A percentile compares a stretch with the other conserved stretches of the same genome.
phyloP scores from a whole-genome alignment of 2,113 vertebrate genomes.

The Nothoprocta pentlandii region DNA sequence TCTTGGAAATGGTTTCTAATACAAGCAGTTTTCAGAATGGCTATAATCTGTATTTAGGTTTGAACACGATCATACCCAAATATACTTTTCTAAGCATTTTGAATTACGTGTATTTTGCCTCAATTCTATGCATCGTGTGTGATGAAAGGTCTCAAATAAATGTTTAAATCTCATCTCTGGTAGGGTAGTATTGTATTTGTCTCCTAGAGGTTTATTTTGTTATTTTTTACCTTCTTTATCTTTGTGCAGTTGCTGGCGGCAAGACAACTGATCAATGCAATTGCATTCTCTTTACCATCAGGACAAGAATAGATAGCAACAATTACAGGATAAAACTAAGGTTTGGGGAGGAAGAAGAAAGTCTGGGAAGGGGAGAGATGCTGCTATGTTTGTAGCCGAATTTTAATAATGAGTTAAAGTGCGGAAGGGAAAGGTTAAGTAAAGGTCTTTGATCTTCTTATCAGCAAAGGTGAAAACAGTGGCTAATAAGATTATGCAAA shows the following conservation, averaged over 20 bases:
- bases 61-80: neutral
- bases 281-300: neutral
- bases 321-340: neutral
- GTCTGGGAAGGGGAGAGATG: neutral
- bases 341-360: neutral
- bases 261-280: neutral
- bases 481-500: constrained; percentile 65
- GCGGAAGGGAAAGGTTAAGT: constrained; percentile 48
- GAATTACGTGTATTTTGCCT: neutral
- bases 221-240: neutral
- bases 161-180: neutral
- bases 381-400: neutral
- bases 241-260: neutral
- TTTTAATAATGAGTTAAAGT: constrained; percentile 47
- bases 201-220: neutral
- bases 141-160: neutral
- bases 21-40: neutral
- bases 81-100: neutral
- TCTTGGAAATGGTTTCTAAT: constrained; percentile 3
- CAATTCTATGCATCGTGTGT: neutral
- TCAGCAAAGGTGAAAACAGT: constrained; percentile 40
- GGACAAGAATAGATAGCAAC: neutral
- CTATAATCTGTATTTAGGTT: neutral
- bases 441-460: constrained; percentile 48
- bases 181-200: neutral